Percentiles rank a stretch among this genome's conserved stretches.
Conservation (phyloP, 2,113 vertebrate genomes). For the Entelurus aequoreus region DNA sequence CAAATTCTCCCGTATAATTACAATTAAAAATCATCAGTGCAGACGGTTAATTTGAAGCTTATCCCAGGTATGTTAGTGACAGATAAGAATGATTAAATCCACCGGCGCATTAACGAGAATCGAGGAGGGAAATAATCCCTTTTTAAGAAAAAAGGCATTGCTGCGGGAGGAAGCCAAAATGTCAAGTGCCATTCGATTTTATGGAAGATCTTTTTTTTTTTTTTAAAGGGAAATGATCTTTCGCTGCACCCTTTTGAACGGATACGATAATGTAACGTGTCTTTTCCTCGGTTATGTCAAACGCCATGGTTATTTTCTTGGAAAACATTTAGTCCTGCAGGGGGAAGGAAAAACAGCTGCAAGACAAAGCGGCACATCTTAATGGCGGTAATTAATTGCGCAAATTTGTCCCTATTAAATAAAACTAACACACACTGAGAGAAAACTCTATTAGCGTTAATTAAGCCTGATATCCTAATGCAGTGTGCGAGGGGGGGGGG, state of each 20-base stretch:
- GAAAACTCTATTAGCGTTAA: constrained; percentile 99
- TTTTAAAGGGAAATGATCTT: neutral
- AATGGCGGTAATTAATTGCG: constrained; percentile 99
- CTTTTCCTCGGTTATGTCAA: neutral
- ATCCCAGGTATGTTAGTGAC: constrained; percentile 63
- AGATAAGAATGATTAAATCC: constrained; percentile 70
- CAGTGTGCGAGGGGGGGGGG: constrained; percentile 81
- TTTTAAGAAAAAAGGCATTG: constrained; percentile 52
- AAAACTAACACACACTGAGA: constrained; percentile 99
- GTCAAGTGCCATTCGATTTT: constrained; percentile 68
- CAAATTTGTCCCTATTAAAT: constrained; percentile 99
- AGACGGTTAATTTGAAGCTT: constrained; percentile 64
- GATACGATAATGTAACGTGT: neutral
- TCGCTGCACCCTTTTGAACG: neutral
- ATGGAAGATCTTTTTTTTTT: constrained; percentile 42
- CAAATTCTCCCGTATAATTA: constrained; percentile 45
- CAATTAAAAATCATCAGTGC: constrained; percentile 63
- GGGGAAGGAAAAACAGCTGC: too few species aligned
- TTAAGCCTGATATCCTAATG: constrained; percentile 99
- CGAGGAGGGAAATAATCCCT: constrained; percentile 65
- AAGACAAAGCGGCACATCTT: constrained; percentile 88
- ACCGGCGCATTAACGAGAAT: constrained; percentile 64
- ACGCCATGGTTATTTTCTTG: neutral
- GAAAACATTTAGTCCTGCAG: too few species aligned
- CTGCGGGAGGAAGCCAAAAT: constrained; percentile 63